Evolutionary conservation across 2,797 vertebrate species (phyloP).

Genomic region (Sphaeramia orbicularis): DNA sequence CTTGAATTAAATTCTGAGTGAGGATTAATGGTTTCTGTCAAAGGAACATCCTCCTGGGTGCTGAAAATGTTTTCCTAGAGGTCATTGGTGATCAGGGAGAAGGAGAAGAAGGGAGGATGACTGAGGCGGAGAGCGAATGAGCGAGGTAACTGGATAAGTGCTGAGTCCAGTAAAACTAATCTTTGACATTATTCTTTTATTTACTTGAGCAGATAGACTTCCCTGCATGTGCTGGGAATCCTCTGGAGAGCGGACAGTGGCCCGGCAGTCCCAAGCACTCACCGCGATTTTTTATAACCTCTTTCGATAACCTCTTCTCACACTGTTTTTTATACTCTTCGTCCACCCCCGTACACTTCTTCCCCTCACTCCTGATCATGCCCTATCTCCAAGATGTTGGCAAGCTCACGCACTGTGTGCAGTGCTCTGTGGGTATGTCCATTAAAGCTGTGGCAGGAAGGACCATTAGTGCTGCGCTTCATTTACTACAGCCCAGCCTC

Average conservation of each 20-base stretch:
- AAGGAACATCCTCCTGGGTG: constrained; percentile 40
- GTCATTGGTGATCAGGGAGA: constrained; percentile 48
- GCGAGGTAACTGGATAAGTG: constrained; percentile 6
- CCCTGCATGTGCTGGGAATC: background rate
- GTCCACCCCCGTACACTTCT: background rate
- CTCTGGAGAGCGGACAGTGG: background rate
- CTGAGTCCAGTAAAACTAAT: constrained; percentile 28
- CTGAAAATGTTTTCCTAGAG: constrained; percentile 45
- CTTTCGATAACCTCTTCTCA: constrained; percentile 7
- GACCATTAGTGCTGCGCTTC: constrained; percentile 74
- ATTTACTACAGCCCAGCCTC: constrained; percentile 70
- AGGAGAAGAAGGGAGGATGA: background rate
- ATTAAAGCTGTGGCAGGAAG: constrained; percentile 74
- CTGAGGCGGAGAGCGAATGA: background rate
- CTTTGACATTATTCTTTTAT: constrained; percentile 8
- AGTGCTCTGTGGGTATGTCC: constrained; percentile 68
- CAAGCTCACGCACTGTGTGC: constrained; percentile 38
- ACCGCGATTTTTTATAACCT: constrained; percentile 1
- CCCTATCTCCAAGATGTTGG: constrained; percentile 23
- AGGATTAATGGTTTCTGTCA: constrained; percentile 62
- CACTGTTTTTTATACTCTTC: background rate
- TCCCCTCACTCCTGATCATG: background rate
- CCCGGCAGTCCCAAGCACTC: constrained; percentile 16
- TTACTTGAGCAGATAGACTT: constrained; percentile 20
- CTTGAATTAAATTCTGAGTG: constrained; percentile 37